These are phyloP conservation scores for Zaprionus obscuricornis DNA, from an alignment of 2,888 invertebrate genomes.

Conservation along the genomic window DNA sequence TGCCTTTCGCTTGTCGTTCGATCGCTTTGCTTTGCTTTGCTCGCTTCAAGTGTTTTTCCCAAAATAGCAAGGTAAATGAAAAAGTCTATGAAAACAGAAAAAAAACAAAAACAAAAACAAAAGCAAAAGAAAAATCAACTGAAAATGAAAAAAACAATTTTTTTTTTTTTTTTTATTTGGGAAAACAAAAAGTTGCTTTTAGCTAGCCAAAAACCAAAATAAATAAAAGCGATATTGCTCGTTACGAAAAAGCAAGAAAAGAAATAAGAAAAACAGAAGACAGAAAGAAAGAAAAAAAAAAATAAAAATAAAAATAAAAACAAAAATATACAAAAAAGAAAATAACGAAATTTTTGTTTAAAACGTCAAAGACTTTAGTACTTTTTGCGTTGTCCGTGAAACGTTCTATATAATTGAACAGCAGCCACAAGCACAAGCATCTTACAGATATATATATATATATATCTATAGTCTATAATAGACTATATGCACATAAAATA, in stretches of 20 bases:
- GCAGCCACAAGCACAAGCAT: background rate
- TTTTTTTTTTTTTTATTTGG: no score
- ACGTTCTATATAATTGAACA: slow-evolving; percentile 32
- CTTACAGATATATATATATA: slow-evolving; percentile 14
- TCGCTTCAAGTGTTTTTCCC: slow-evolving; percentile 75
- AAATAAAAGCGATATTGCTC: slow-evolving; percentile 58
- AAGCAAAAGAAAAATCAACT: slow-evolving; percentile 28
- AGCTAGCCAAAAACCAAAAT: slow-evolving; percentile 53
- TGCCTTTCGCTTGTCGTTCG: slow-evolving; percentile 66
- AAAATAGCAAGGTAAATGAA: slow-evolving; percentile 74
- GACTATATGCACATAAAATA: slow-evolving; percentile 5
- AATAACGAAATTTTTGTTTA: slow-evolving; percentile 63
- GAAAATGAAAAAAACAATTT: no score
- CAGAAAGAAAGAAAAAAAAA: slow-evolving; percentile 16
- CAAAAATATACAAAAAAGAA: slow-evolving; percentile 44
- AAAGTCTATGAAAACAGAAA: slow-evolving; percentile 45
- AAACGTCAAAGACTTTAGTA: slow-evolving; percentile 63
- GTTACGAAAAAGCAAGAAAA: slow-evolving; percentile 33
- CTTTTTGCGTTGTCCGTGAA: slow-evolving; percentile 64
- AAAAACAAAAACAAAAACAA: slow-evolving; percentile 39
- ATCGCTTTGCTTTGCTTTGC: slow-evolving; percentile 33
- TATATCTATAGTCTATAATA: slow-evolving; percentile 19
- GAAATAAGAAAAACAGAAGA: slow-evolving; percentile 14
- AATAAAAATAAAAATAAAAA: slow-evolving; percentile 10
- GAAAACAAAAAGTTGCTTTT: slow-evolving; percentile 48